Conservation (phyloP, 2,888 invertebrate genomes). For the Drosophila nigricruria region DNA sequence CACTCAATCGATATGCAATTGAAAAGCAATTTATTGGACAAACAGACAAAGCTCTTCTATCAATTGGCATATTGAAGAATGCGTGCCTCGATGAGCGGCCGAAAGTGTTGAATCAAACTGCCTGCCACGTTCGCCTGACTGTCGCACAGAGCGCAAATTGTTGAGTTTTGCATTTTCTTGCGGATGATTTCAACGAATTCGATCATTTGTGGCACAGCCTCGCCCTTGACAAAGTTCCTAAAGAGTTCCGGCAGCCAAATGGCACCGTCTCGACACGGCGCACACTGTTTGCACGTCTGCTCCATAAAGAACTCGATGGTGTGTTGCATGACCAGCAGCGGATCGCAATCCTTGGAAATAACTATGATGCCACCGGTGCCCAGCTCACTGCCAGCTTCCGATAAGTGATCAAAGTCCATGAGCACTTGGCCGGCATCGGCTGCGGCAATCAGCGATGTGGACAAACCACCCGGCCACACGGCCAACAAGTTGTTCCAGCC, state of each 20-base stretch:
- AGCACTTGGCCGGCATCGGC: conserved; percentile 94
- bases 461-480: conserved; percentile 98
- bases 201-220: conserved; percentile 96
- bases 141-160: conserved; percentile 98
- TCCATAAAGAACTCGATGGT: conserved; percentile 98
- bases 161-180: conserved; percentile 98
- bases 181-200: conserved; percentile 99
- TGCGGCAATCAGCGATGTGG: conserved; percentile 97
- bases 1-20: conserved; percentile 49
- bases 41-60: not conserved
- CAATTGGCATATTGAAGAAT: conserved; percentile 87
- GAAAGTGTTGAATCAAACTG: conserved; percentile 96
- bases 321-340: conserved; percentile 98
- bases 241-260: conserved; percentile 96
- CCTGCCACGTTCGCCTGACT: conserved; percentile 99
- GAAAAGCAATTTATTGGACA: conserved; percentile 49
- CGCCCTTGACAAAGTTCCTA: conserved; percentile 92
- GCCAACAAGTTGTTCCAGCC: conserved; percentile 99
- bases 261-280: conserved; percentile 98
- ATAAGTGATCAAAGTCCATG: conserved; percentile 98
- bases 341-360: conserved; percentile 97
- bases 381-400: conserved; percentile 94
- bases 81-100: conserved; percentile 94
- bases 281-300: conserved; percentile 99
- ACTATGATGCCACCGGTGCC: conserved; percentile 99